These are phyloP conservation scores for Autographa pulchrina DNA, from an alignment of 2,888 invertebrate species.

Conservation along the genomic window DNA sequence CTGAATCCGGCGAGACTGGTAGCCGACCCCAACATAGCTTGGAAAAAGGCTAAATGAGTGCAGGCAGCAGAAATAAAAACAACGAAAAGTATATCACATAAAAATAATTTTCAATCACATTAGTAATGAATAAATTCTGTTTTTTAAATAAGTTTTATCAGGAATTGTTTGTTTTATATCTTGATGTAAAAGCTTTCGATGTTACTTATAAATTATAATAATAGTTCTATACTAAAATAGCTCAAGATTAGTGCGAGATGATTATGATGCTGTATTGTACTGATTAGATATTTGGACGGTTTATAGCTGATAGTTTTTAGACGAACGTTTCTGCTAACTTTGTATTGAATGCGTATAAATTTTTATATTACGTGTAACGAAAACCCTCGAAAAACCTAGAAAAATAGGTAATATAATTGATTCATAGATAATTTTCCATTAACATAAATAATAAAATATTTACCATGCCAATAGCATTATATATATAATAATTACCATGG, in stretches of 20 bases:
- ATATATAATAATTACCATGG: no score
- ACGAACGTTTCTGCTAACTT: conserved; percentile 28
- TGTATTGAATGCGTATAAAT: conserved; percentile 33
- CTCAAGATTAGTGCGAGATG: conserved; percentile 19
- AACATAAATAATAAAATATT: no score
- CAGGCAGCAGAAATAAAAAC: no score
- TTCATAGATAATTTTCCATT: no score
- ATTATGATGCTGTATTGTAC: conserved; percentile 22
- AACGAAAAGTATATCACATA: no score
- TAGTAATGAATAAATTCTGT: neutral
- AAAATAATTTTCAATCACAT: no score
- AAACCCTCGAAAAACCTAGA: neutral
- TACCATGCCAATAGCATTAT: no score
- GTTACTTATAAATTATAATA: conserved; percentile 16
- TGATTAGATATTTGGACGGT: conserved; percentile 29
- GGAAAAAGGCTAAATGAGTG: no score
- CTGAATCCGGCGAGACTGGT: no score
- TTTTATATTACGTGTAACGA: conserved; percentile 8
- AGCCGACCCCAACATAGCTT: no score
- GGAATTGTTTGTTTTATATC: neutral
- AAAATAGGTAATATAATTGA: no score
- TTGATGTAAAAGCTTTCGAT: conserved; percentile 14
- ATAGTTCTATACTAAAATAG: conserved; percentile 13
- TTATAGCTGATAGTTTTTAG: conserved; percentile 56
- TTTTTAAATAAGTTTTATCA: neutral